Conservation (phyloP, 2,888 invertebrate species). For the Stratiomys singularior region DNA sequence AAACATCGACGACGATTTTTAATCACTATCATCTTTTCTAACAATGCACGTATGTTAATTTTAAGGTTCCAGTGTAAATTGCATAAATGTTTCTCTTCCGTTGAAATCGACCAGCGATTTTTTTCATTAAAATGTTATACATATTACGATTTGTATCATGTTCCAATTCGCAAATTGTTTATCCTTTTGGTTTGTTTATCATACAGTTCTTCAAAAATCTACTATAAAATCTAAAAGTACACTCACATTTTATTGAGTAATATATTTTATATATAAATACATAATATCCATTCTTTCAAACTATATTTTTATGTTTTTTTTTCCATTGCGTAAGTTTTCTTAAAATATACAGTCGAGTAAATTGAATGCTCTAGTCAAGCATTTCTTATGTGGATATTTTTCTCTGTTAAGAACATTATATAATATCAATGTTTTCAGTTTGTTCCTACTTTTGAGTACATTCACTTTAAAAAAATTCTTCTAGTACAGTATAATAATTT, state of each 20-base stretch:
- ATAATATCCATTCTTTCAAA: constrained; percentile 4
- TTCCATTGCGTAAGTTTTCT: constrained; percentile 10
- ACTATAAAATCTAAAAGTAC: constrained; percentile 42
- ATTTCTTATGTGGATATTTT: neutral
- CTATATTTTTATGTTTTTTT: neutral
- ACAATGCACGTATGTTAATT: neutral
- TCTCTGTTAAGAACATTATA: neutral
- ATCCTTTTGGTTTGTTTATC: neutral
- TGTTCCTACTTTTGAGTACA: neutral
- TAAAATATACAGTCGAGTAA: constrained; percentile 22
- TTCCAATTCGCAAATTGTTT: constrained; percentile 28
- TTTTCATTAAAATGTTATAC: neutral
- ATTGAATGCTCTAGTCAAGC: neutral
- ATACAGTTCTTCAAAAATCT: constrained; percentile 16
- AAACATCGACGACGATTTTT: neutral
- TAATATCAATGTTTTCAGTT: constrained; percentile 3
- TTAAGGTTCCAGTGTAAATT: constrained; percentile 12
- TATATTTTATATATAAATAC: neutral
- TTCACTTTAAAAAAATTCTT: constrained; percentile 13
- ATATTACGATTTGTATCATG: neutral
- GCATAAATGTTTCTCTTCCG: constrained; percentile 15
- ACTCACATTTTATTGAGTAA: neutral
- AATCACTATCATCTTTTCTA: neutral
- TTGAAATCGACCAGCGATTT: constrained; percentile 47
- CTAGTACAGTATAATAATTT: constrained; percentile 11